Conservation (phyloP, 2,797 vertebrate genomes). For the Halcyon leucocephala region DNA sequence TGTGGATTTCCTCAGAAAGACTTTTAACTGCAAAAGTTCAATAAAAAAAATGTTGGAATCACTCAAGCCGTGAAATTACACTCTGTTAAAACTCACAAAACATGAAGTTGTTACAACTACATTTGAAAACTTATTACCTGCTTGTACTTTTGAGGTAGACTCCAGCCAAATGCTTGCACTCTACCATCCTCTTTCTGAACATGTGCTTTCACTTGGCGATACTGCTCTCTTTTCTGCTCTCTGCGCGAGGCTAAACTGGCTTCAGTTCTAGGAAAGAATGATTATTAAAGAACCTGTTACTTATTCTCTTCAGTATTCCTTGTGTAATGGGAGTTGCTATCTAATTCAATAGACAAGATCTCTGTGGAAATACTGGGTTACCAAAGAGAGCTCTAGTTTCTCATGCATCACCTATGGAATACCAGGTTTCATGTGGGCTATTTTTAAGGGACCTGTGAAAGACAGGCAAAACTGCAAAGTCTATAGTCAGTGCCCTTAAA, state of each 20-base stretch:
- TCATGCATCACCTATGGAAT: background rate
- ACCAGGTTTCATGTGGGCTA: background rate
- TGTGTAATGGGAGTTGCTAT: background rate
- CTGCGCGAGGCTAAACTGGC: constrained; percentile 88
- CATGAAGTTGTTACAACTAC: background rate
- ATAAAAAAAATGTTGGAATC: background rate
- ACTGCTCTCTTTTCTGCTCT: constrained; percentile 97
- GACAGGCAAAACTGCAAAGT: background rate
- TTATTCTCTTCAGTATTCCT: background rate
- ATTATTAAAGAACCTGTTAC: background rate
- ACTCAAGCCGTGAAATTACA: background rate
- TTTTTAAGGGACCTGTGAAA: background rate
- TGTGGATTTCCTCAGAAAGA: background rate
- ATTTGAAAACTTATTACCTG: constrained; percentile 71
- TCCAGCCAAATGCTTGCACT: constrained; percentile 97
- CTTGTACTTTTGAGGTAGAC: constrained; percentile 95
- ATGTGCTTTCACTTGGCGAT: constrained; percentile 96
- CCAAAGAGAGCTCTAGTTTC: background rate
- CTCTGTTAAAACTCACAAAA: background rate
- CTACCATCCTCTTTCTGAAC: constrained; percentile 96
- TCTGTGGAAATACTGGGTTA: background rate
- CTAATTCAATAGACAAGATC: background rate
- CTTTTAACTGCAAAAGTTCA: background rate
- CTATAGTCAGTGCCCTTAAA: background rate
- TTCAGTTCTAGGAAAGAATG: constrained; percentile 78